Base-by-base conservation (phyloP, 2,113 vertebrate genomes). In the Sterna hirundo region DNA sequence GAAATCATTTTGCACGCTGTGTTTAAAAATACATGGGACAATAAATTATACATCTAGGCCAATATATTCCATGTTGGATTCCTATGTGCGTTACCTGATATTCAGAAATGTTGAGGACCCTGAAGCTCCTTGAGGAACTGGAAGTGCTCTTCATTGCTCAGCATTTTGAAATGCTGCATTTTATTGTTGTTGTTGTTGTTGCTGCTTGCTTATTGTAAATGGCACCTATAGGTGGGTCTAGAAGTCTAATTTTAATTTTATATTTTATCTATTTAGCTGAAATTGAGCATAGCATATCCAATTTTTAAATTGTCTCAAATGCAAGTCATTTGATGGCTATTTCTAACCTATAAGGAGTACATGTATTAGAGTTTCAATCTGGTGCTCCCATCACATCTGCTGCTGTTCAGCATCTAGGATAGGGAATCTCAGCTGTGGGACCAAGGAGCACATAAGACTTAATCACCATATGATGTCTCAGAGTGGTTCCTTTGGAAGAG, bases 21-120 rank as follows among this genome's bases (percentile, higher is more conserved):
- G 38, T 96, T 94, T 94, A 94, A 97, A 97, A 96, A 94, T 94
- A 82, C 38, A 83, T 93, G 70, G 38, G 13, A 38, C 46, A 75
- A 93, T 95, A 70, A 95, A 94, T 88, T 94, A 87, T 82, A 86
- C 34, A 90, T 91, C 71, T 64, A 68, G 74, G 47, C 34, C 19
- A n/a, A 93, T 78, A 71, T 58, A 62, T 54, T 77, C 18, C 25
- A 20, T 36, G 13, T 80, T 65, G 11, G 38, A 77, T 85, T 93
- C 58, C 66, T 62, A 0, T 40, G 16, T 54, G 51, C 0, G 0
- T 85, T 62, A 79, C n/a, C 57, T 93, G 55, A 11, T 71, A 74
- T 17, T 94, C 25, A 47, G 75, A 78, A 71, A 40, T 57, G 29
- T 40, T 57, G 44, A 69, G n/a, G 15, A 77, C 55, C 11, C 38